These are phyloP conservation scores for Prionace glauca DNA, from an alignment of 2,797 vertebrate species.

Conservation along the genomic window DNA sequence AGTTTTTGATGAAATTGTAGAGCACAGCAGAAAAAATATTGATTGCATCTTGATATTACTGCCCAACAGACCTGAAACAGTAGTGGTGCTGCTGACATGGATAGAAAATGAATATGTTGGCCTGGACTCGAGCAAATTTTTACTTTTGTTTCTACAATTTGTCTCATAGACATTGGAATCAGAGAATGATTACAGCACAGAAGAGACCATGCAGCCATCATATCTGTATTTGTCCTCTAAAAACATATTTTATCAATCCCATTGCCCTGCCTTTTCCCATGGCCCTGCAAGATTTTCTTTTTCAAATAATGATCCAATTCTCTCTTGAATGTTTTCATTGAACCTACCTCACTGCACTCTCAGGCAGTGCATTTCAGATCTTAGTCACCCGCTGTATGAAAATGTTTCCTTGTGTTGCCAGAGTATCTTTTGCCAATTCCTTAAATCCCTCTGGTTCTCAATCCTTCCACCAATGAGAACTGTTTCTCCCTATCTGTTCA, in stretches of 20 bases:
- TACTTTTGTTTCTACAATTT: neutral
- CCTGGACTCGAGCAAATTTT: neutral
- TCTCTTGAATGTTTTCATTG: neutral
- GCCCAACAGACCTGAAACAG: neutral
- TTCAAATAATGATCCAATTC: neutral
- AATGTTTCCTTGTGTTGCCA: neutral
- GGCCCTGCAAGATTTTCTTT: neutral
- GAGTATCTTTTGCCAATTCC: neutral
- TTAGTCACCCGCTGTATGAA: neutral
- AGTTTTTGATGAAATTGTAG: neutral
- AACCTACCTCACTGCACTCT: neutral
- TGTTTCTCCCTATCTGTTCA: too few relatives aligned
- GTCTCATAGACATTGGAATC: neutral
- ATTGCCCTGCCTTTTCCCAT: neutral
- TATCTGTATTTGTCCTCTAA: neutral
- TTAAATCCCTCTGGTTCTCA: neutral
- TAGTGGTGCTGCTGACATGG: neutral
- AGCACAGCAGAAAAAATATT: conserved; percentile 5
- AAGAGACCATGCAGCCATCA: neutral
- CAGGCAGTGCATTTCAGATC: neutral
- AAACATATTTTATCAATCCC: neutral
- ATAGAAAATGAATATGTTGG: neutral
- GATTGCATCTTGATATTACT: neutral
- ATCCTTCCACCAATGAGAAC: too few relatives aligned
- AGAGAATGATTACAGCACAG: neutral